Percentiles rank a stretch among this genome's conserved stretches.
Evolutionary conservation across 1,140 invertebrate species (phyloP).

Genomic region (Augochlora pura): DNA sequence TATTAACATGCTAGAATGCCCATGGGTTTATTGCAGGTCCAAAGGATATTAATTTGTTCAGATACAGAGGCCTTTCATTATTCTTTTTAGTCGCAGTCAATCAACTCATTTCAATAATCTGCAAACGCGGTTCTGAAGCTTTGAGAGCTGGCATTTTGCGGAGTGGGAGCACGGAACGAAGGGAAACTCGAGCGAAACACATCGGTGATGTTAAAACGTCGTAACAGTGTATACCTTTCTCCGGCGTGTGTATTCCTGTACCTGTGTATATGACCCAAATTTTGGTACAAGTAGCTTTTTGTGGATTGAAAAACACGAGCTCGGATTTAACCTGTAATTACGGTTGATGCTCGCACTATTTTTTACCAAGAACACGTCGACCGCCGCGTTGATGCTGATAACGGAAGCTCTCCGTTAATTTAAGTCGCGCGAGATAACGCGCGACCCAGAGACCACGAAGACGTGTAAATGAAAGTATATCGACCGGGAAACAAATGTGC

Average conservation of each 20-base stretch:
- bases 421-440: not conserved
- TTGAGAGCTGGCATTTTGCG: no score
- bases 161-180: not conserved
- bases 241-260: not conserved
- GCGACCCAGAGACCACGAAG: not conserved
- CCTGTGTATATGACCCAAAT: not conserved
- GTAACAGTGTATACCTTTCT: not conserved
- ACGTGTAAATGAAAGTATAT: not conserved
- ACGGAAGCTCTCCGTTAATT: conserved; percentile 5
- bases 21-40: no score
- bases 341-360: conserved; percentile 10
- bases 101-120: no score
- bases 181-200: not conserved
- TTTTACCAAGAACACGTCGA: not conserved
- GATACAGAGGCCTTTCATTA: no score
- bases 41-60: no score
- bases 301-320: not conserved
- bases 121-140: no score
- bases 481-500: not conserved
- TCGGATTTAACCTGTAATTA: conserved; percentile 13
- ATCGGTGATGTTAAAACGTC: not conserved
- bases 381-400: not conserved
- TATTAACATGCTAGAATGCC: no score
- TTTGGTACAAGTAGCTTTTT: conserved; percentile 3
- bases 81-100: no score